Conservation (phyloP, 2,113 vertebrate genomes). For the Paramisgurnus dabryanus region DNA sequence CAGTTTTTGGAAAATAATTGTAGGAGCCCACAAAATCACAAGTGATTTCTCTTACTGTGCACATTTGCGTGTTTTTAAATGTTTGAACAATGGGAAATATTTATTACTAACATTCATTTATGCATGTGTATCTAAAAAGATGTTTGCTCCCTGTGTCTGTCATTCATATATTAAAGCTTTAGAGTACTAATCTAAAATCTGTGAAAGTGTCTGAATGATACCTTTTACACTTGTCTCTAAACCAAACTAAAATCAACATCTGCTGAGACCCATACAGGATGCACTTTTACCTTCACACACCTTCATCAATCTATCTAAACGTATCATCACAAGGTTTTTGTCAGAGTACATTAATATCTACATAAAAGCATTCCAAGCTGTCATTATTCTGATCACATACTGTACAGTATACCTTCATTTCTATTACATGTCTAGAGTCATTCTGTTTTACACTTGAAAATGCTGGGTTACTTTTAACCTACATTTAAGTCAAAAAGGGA, state of each 20-base stretch:
- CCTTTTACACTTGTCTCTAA: background rate
- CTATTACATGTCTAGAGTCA: too few relatives aligned
- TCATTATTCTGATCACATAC: background rate
- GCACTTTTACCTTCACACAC: background rate
- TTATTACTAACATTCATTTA: background rate
- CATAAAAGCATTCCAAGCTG: background rate
- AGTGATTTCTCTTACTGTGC: background rate
- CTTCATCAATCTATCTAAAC: background rate
- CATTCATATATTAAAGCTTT: background rate
- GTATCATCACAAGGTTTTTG: background rate
- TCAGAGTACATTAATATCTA: background rate
- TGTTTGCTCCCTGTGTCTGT: slow-evolving; percentile 14
- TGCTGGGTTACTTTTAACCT: too few relatives aligned
- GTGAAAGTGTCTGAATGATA: background rate
- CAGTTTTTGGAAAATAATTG: too few relatives aligned
- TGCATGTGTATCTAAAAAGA: background rate
- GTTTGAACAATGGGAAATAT: background rate
- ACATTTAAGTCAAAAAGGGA: too few relatives aligned
- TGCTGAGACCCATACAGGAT: background rate
- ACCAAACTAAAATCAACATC: background rate
- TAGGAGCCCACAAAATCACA: too few relatives aligned
- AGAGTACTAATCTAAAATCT: background rate
- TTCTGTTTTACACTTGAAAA: too few relatives aligned
- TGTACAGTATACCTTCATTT: background rate
- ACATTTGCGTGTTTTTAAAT: background rate